phyloP scores from a whole-genome alignment of 2,113 vertebrate genomes.

The Psammodynastes pulverulentus region DNA sequence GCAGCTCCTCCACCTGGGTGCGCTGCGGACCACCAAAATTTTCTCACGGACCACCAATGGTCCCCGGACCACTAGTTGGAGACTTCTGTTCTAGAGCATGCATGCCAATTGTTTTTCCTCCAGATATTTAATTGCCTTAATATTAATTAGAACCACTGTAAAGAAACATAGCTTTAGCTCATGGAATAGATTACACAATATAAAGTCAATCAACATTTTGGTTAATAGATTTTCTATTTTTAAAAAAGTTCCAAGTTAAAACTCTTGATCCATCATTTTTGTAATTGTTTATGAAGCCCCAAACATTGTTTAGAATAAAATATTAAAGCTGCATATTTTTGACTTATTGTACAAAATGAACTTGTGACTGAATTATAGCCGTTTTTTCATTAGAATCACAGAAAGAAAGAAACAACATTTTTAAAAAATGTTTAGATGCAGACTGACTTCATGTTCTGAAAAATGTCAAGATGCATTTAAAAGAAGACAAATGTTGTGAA shows the following conservation, averaged over 20 bases:
- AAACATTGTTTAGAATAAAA: constrained; percentile 34
- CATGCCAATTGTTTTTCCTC: neutral
- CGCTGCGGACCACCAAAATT: too few relatives aligned
- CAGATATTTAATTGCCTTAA: neutral
- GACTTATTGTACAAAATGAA: constrained; percentile 26
- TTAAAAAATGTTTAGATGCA: constrained; percentile 2
- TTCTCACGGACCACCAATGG: too few relatives aligned
- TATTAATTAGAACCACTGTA: neutral
- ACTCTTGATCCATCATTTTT: constrained; percentile 24
- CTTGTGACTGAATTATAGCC: neutral
- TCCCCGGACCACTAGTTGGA: too few relatives aligned
- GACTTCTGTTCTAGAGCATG: neutral
- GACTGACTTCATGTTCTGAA: neutral
- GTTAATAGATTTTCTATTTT: constrained; percentile 22
- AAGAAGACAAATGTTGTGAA: constrained; percentile 7
- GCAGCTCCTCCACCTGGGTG: too few relatives aligned
- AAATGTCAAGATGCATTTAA: neutral
- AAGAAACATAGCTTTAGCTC: neutral
- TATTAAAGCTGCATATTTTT: constrained; percentile 46
- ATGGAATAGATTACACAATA: neutral
- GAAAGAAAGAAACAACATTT: neutral
- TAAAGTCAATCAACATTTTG: neutral
- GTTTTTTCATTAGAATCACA: constrained; percentile 11
- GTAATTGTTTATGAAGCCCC: constrained; percentile 44
- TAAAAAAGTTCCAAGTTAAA: constrained; percentile 51